These are phyloP conservation scores for Nothoprocta perdicaria DNA, from an alignment of 2,113 vertebrate species.

Conservation along the genomic window DNA sequence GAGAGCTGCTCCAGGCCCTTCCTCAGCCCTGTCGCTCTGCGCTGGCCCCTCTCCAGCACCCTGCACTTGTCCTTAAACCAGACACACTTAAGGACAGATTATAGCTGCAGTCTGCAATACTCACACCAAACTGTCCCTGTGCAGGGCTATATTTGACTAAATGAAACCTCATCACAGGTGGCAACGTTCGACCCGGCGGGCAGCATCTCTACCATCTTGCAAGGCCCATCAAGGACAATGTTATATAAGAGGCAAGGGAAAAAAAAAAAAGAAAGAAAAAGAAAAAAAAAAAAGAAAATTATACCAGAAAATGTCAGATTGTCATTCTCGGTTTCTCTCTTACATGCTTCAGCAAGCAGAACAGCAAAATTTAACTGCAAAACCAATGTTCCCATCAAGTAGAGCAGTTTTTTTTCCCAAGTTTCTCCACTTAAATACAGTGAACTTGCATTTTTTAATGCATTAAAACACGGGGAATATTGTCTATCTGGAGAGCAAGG, in stretches of 20 bases:
- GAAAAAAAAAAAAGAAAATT: background rate
- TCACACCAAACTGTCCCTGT: background rate
- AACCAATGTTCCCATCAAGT: background rate
- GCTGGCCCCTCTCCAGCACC: no score
- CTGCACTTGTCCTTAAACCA: no score
- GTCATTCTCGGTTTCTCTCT: background rate
- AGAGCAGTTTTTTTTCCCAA: background rate
- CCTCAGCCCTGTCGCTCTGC: no score
- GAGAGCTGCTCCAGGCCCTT: no score
- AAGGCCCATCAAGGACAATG: background rate
- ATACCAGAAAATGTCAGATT: background rate
- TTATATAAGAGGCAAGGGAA: background rate
- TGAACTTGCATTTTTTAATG: rapidly evolving
- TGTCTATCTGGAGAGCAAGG: rapidly evolving
- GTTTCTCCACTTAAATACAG: background rate
- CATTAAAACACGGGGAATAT: background rate
- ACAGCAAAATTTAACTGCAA: background rate
- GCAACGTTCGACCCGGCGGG: background rate
- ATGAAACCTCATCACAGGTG: background rate
- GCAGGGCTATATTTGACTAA: background rate
- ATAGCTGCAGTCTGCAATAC: background rate
- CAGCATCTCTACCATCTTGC: background rate
- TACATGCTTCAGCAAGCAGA: rapidly evolving
- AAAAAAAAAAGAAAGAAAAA: background rate
- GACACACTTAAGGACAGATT: background rate